Evolutionary conservation across 2,888 invertebrate species (phyloP), one percentile per base, ranked within the genome.

Genomic region (Morpho achilles): DNA sequence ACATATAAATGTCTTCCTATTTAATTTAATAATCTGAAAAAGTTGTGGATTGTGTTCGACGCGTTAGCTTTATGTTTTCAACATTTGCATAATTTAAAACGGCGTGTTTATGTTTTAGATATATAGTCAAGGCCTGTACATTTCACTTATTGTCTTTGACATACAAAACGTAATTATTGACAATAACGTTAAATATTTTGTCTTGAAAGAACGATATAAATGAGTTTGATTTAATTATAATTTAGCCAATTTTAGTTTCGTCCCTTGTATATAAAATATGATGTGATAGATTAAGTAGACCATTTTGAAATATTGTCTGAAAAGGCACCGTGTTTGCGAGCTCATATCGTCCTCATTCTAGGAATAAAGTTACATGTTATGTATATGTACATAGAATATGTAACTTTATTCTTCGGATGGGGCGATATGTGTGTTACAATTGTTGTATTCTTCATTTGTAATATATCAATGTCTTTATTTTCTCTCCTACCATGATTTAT

Each of bases 241-340:
- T 80, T 81, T 84, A 84, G 84, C 74, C 69, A 80, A 80, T 74
- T 77, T 76, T 73, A 74, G 74, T 77, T 81, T 76, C 77, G 77
- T 76, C 76, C 60, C 32, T 32, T 32, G 32, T 86, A 84, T 87
- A 84, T 75, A 85, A 85, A 82, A 74, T 73, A 77, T 64, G 68
- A 65, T 63, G 65, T 62, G 69, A 69, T 78, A 79, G 74, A 69
- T 60, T 84, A 84, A 83, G 84, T 85, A 83, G 83, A 74, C 69
- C 75, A 77, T 68, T 75, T 77, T 79, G 64, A 75, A 79, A 83
- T 79, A 59, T 67, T 73, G 76, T 75, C 52, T 52, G 55, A 59
- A 23, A 50, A 23, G 53, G 52, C 56, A 58, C 39, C 53, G 45
- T 5, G 32, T 54, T 58, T 58, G 58, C 46, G 53, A 56, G 48